Evolutionary conservation across 1,140 invertebrate genomes (phyloP).

Genomic region (Drosophila eugracilis): DNA sequence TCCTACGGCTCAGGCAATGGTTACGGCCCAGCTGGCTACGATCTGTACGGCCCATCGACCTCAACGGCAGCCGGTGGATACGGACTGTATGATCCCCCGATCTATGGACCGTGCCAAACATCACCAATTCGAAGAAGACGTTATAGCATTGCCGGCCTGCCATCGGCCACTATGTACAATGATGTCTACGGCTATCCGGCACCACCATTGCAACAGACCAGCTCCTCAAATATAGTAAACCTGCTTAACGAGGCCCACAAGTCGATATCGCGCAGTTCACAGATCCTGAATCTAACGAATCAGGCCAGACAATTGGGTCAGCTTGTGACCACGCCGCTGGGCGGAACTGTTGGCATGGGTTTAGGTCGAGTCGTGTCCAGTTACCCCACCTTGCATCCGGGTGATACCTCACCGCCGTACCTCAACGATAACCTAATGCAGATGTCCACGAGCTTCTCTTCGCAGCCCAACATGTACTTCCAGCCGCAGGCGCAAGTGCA

Average conservation of each 20-base stretch:
- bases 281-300: conserved; percentile 79
- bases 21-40: conserved; percentile 57
- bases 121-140: conserved; percentile 79
- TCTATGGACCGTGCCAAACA: conserved; percentile 56
- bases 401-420: conserved; percentile 79
- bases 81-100: conserved; percentile 53
- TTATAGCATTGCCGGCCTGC: conserved; percentile 84
- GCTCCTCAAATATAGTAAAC: conserved; percentile 82
- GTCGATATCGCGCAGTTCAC: conserved; percentile 83
- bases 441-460: conserved; percentile 83
- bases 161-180: conserved; percentile 82
- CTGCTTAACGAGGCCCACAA: conserved; percentile 84
- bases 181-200: conserved; percentile 80
- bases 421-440: conserved; percentile 83
- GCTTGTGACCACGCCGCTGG: conserved; percentile 47
- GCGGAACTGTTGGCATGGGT: conserved; percentile 27
- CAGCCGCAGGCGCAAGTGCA: conserved; percentile 55
- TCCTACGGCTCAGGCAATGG: conserved; percentile 44
- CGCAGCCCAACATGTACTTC: conserved; percentile 84
- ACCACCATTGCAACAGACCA: conserved; percentile 76
- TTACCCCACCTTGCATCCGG: conserved; percentile 78
- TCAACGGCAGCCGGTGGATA: conserved; percentile 39
- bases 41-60: conserved; percentile 64
- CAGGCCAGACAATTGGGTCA: conserved; percentile 78
- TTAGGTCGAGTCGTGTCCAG: conserved; percentile 77